Percentiles rank a stretch among this genome's conserved stretches.
phyloP scores from a whole-genome alignment of 2,797 vertebrate genomes.

The Zenarchopterus dispar region DNA sequence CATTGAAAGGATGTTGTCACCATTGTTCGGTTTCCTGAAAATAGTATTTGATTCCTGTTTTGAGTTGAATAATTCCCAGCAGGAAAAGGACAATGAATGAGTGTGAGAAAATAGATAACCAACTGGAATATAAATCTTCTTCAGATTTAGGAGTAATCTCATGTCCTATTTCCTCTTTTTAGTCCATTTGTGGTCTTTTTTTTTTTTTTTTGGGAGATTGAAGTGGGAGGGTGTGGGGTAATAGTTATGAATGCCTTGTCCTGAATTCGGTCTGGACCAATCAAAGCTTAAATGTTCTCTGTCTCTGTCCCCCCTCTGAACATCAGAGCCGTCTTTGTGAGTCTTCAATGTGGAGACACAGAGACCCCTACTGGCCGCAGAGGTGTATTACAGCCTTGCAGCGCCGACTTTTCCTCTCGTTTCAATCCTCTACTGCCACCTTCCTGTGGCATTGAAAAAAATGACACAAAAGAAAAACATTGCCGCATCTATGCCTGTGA shows the following conservation, averaged over 20 bases:
- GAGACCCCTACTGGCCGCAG: conserved; percentile 76
- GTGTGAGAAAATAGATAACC: conserved; percentile 77
- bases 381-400: not conserved
- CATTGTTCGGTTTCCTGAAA: conserved; percentile 57
- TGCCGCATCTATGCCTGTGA: too few relatives aligned
- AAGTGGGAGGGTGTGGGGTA: conserved; percentile 7
- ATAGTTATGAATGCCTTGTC: conserved; percentile 77
- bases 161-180: conserved; percentile 72
- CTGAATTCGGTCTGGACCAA: conserved; percentile 84
- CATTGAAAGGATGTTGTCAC: conserved; percentile 32
- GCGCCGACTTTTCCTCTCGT: not conserved
- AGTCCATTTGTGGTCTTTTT: conserved; percentile 63
- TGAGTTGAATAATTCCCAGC: conserved; percentile 49
- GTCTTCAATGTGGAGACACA: conserved; percentile 70
- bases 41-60: conserved; percentile 60
- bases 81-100: conserved; percentile 55
- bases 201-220: conserved; percentile 14
- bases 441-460: conserved; percentile 31
- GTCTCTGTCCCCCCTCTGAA: conserved; percentile 14
- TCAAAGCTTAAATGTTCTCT: conserved; percentile 73
- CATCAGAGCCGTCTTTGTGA: conserved; percentile 31
- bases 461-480: not conserved
- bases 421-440: conserved; percentile 65
- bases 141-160: conserved; percentile 73
- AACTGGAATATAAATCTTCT: conserved; percentile 75